phyloP scores from a whole-genome alignment of 1,140 invertebrate genomes.

The Dendrolimus kikuchii region DNA sequence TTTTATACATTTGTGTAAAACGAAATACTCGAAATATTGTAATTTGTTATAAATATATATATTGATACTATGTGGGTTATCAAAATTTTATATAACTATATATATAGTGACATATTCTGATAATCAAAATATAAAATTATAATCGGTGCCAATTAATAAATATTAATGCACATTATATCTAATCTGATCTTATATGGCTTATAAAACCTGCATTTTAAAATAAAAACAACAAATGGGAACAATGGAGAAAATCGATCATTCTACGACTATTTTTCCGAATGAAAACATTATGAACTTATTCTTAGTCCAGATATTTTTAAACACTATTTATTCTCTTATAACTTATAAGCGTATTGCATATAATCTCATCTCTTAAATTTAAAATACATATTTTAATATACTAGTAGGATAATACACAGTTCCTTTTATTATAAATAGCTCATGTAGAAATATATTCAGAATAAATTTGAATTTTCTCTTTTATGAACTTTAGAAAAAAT shows the following conservation, averaged over 20 bases:
- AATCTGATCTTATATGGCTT: no score
- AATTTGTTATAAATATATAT: not conserved
- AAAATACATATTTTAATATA: no score
- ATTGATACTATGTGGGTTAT: not conserved
- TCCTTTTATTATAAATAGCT: no score
- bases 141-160: constrained; percentile 28
- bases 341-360: no score
- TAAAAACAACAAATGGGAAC: constrained; percentile 28
- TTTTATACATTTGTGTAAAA: not conserved
- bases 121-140: constrained; percentile 13
- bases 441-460: constrained; percentile 1
- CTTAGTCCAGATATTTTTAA: no score
- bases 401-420: no score
- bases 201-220: no score
- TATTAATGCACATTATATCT: constrained; percentile 1
- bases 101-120: not conserved
- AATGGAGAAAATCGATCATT: constrained; percentile 23
- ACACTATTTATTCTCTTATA: no score
- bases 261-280: not conserved
- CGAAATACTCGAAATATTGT: not conserved
- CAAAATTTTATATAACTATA: not conserved
- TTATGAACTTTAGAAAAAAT: not conserved
- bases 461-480: not conserved
- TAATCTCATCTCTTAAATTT: no score
- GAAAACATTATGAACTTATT: not conserved